Evolutionary conservation across 1,140 invertebrate genomes (phyloP).

Genomic region (Meloidogyne exigua): DNA sequence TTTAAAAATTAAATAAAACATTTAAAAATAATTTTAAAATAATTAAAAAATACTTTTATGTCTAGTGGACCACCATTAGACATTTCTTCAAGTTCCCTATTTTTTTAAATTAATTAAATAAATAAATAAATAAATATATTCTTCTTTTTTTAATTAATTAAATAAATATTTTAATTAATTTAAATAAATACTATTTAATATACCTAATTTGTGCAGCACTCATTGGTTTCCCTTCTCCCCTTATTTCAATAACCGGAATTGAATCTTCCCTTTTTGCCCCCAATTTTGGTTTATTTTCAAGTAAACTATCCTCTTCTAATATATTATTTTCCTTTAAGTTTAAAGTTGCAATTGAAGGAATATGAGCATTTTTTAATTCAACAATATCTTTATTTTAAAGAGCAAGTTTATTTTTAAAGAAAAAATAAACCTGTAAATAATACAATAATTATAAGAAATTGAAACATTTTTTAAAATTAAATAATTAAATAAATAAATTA

Average conservation of each 20-base stretch:
- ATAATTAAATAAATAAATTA: too few species aligned
- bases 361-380: background rate
- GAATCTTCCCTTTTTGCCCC: constrained; percentile 45
- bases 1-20: background rate
- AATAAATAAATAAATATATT: background rate
- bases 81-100: constrained; percentile 53
- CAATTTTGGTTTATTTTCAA: constrained; percentile 4
- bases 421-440: too few species aligned
- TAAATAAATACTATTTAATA: background rate
- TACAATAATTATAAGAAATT: too few species aligned
- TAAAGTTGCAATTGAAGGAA: background rate
- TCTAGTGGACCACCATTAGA: constrained; percentile 61
- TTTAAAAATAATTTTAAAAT: constrained; percentile 4
- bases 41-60: constrained; percentile 52
- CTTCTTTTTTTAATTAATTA: too few species aligned
- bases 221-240: constrained; percentile 63
- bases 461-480: too few species aligned
- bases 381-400: too few species aligned
- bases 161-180: background rate
- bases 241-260: constrained; percentile 61
- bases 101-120: too few species aligned
- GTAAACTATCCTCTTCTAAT: background rate
- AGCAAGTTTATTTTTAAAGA: too few species aligned
- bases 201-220: constrained; percentile 57
- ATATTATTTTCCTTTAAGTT: background rate